These are phyloP conservation scores for Agriopis marginaria DNA, from an alignment of 2,888 invertebrate species.

Conservation along the genomic window DNA sequence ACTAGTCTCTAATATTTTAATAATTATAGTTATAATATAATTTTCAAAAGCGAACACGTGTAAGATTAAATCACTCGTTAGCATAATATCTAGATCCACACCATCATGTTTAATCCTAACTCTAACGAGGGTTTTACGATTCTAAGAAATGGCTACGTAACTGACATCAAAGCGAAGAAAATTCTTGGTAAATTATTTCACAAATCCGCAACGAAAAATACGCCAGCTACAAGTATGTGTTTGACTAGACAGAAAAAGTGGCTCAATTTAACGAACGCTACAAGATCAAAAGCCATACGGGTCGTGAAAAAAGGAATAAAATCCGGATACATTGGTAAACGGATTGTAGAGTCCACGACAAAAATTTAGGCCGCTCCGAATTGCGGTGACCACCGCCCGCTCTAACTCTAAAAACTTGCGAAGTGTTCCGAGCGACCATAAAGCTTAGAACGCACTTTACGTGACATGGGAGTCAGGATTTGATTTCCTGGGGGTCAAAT, in stretches of 20 bases:
- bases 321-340: conserved; percentile 14
- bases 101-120: conserved; percentile 1
- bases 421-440: not conserved
- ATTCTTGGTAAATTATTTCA: conserved; percentile 7
- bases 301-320: conserved; percentile 6
- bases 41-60: not conserved
- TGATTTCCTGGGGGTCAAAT: conserved; percentile 15
- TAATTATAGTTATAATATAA: too few relatives aligned
- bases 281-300: conserved; percentile 24
- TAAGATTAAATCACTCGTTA: conserved; percentile 1
- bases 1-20: too few relatives aligned
- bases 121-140: not conserved
- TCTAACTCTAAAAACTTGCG: not conserved
- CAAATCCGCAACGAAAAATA: conserved; percentile 13
- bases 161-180: conserved; percentile 13
- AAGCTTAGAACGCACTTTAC: conserved; percentile 5
- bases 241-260: conserved; percentile 15
- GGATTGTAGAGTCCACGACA: conserved; percentile 1
- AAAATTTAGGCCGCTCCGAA: not conserved
- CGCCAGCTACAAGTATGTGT: not conserved
- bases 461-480: not conserved
- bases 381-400: not conserved
- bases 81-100: conserved; percentile 6
- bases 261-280: conserved; percentile 13
- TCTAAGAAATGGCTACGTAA: not conserved